These are phyloP conservation scores for Girardinus metallicus DNA, from an alignment of 2,797 vertebrate genomes.

Conservation along the genomic window DNA sequence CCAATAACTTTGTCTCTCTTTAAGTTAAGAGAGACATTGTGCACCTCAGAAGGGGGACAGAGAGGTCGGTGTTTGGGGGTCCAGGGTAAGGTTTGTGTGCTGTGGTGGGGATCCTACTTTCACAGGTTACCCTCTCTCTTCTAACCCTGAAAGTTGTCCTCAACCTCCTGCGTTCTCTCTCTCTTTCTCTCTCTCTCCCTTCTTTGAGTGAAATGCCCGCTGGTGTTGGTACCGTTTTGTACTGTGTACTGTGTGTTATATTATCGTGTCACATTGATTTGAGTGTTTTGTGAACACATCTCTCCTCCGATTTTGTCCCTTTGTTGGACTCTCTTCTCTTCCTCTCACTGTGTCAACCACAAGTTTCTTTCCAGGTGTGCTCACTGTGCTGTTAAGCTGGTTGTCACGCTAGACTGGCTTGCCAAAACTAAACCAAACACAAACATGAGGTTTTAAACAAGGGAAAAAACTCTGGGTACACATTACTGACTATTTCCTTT, in stretches of 20 bases:
- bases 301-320: constrained; percentile 77
- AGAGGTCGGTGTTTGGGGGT: constrained; percentile 86
- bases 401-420: constrained; percentile 78
- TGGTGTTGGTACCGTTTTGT: constrained; percentile 78
- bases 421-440: constrained; percentile 78
- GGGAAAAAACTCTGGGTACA: constrained; percentile 57
- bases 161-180: constrained; percentile 66
- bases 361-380: constrained; percentile 96
- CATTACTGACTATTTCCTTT: constrained; percentile 68
- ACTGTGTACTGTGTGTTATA: constrained; percentile 76
- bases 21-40: constrained; percentile 86
- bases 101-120: constrained; percentile 89
- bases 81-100: constrained; percentile 96
- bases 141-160: constrained; percentile 79
- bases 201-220: constrained; percentile 70
- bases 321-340: constrained; percentile 85
- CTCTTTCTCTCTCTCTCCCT: constrained; percentile 67
- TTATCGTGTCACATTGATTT: constrained; percentile 79
- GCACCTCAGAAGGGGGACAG: constrained; percentile 74
- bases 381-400: constrained; percentile 91
- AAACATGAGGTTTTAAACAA: constrained; percentile 54
- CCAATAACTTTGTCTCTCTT: constrained; percentile 96
- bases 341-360: constrained; percentile 89
- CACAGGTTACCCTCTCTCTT: constrained; percentile 82
- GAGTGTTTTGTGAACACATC: constrained; percentile 80